These are phyloP conservation scores for Scyliorhinus canicula DNA, from an alignment of 2,797 vertebrate species.

Conservation along the genomic window DNA sequence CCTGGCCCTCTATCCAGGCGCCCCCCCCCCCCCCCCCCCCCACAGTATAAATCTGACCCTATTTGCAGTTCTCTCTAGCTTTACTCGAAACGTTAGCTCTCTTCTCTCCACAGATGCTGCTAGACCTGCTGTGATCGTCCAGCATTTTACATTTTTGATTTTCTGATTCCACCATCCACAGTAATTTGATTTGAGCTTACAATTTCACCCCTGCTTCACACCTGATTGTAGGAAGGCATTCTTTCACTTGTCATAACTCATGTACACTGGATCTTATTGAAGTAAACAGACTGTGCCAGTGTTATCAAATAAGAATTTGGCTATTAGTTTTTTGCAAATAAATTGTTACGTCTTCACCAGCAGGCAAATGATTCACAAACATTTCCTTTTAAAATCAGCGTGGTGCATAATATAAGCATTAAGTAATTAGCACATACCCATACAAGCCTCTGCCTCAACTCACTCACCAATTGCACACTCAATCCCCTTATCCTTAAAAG, in stretches of 20 bases:
- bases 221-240: not conserved
- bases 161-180: no score
- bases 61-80: no score
- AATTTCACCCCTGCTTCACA: not conserved
- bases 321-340: not conserved
- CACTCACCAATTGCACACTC: not conserved
- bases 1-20: no score
- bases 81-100: no score
- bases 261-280: not conserved
- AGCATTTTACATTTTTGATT: no score
- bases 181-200: no score
- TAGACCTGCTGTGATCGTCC: no score
- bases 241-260: not conserved
- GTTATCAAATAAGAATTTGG: not conserved
- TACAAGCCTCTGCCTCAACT: not conserved
- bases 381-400: not conserved
- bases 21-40: no score
- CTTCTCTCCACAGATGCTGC: no score
- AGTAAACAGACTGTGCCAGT: not conserved
- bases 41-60: no score
- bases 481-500: not conserved
- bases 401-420: not conserved
- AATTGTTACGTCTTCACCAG: not conserved
- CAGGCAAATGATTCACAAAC: not conserved
- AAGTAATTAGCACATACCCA: no score